phyloP scores from a whole-genome alignment of 2,888 invertebrate genomes.

The Oxytorus armatus region DNA sequence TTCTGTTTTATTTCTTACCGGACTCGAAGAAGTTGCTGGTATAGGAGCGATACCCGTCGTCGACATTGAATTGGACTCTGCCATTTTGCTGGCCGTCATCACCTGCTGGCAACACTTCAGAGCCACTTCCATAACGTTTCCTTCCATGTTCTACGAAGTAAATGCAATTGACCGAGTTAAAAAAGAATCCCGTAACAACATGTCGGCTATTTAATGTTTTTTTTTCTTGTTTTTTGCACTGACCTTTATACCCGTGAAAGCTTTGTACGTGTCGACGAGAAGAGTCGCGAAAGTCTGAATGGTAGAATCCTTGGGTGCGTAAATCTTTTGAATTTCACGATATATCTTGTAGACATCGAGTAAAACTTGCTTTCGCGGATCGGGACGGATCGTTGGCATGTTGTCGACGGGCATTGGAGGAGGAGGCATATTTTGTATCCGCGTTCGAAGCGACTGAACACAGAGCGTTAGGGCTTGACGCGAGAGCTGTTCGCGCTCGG shows the following conservation, averaged over 20 bases:
- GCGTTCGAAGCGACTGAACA: slow-evolving; percentile 89
- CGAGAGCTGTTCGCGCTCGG: slow-evolving; percentile 92
- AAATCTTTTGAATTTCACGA: slow-evolving; percentile 89
- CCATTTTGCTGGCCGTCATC: slow-evolving; percentile 86
- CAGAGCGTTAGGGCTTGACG: slow-evolving; percentile 92
- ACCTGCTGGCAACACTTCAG: slow-evolving; percentile 90
- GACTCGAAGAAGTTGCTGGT: slow-evolving; percentile 71
- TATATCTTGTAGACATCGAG: slow-evolving; percentile 89
- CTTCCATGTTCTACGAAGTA: slow-evolving; percentile 85
- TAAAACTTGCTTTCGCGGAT: slow-evolving; percentile 84
- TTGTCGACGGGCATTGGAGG: slow-evolving; percentile 76
- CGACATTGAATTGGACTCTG: slow-evolving; percentile 81
- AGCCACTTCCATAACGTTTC: slow-evolving; percentile 88
- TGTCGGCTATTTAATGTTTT: background rate
- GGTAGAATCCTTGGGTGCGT: slow-evolving; percentile 86
- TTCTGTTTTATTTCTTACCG: slow-evolving; percentile 71
- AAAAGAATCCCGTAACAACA: slow-evolving; percentile 41
- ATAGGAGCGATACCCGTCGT: slow-evolving; percentile 56
- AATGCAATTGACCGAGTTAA: slow-evolving; percentile 44
- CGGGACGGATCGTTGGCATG: slow-evolving; percentile 74
- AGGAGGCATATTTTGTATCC: slow-evolving; percentile 85
- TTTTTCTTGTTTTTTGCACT: slow-evolving; percentile 71
- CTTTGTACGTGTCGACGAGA: slow-evolving; percentile 89
- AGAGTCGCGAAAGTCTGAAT: slow-evolving; percentile 86
- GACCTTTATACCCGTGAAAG: slow-evolving; percentile 87